Base-by-base conservation (phyloP, 2,888 invertebrate genomes). In the Gari tellinella region DNA sequence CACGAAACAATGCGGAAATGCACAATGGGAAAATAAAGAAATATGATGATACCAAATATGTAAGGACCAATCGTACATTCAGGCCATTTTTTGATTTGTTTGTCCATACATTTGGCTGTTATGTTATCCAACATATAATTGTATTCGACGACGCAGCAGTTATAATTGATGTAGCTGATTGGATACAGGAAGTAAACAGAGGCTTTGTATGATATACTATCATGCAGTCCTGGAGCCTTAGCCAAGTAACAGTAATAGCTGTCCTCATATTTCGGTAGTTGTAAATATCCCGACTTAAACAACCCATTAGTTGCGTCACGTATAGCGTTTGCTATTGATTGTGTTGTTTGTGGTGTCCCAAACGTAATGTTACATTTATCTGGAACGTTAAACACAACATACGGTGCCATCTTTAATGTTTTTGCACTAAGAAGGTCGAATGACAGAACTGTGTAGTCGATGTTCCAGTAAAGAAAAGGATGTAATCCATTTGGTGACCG, bases 341-440 rank as follows among this genome's bases (percentile, higher is more conserved):
- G n/a, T 2, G 69, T 70, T 7, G 69, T 70, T 12, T 52, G 52
- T 0, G 25, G 21, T 48, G 46, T 31, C 23, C 75, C 75, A n/a
- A 66, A 66, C 7, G 38, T 53, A 4, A 75, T 31, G 5, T 12
- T 7, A 48, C 70, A 75, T 0, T 46, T 17, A 7, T 4, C 10
- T 4, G 4, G 5, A 4, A 10, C 31, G 8, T 31, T 45, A 8
- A 46, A 15, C 8, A 62, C 49, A 19, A 65, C 37, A 14, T 43
- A 26, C n/a, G 45, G 26, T 15, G 37, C 41, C 15, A 52, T 49
- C 12, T 49, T 21, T 1, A 53, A 21, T 1, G 75, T 75, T 53
- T 66, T 62, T 17, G 62, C 53, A 25, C 70, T 70, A 3, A 75
- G 46, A 7, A 75, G 55, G 10, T 66, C 69, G 53, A 75, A 75